Evolutionary conservation across 2,888 invertebrate genomes (phyloP), one percentile per base, ranked within the genome.

Genomic region (Macaria liturata): DNA sequence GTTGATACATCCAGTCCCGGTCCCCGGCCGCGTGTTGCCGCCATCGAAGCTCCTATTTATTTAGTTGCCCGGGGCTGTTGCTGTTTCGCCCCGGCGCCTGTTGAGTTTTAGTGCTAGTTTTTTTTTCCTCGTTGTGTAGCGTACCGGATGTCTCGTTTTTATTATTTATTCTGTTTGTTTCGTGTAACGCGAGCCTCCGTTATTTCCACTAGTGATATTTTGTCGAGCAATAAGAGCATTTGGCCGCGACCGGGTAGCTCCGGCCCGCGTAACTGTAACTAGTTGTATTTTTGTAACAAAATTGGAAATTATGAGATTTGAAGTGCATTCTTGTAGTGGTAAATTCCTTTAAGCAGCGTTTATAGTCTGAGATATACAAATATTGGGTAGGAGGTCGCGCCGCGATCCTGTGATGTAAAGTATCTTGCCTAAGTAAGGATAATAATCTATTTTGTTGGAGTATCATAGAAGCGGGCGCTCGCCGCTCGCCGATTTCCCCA

Each of bases 151-250:
- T 49, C 48, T 51, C 85, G 85, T 88, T 85, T 81, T 84, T 81
- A 86, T 86, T 88, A 89, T 88, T 91, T 90, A 90, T 74, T 88
- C 79, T 81, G 81, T 86, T 85, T 84, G 76, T 78, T 45, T 45
- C 7, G 83, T 87, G 86, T 83, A 81, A 81, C 80, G 83, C 84
- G 85, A 86, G 85, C 88, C 83, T 84, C 87, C 84, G 87, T 89
- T 7, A 7, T 89, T 90, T 90, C 88, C 88, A 88, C 81, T 89
- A 90, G 92, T 92, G 92, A 92, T 92, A 92, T 92, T 91, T 83
- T 84, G 88, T 85, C 83, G 86, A 91, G 91, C 91, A 91, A 92
- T 92, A 91, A 86, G 87, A 88, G 91, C 91, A 91, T 91, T 91
- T 91, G 86, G 84, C 82, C 59, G 54, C 32, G 44, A 75, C 20